Base-by-base conservation (phyloP, 2,888 invertebrate species). In the Ochropacha duplaris region DNA sequence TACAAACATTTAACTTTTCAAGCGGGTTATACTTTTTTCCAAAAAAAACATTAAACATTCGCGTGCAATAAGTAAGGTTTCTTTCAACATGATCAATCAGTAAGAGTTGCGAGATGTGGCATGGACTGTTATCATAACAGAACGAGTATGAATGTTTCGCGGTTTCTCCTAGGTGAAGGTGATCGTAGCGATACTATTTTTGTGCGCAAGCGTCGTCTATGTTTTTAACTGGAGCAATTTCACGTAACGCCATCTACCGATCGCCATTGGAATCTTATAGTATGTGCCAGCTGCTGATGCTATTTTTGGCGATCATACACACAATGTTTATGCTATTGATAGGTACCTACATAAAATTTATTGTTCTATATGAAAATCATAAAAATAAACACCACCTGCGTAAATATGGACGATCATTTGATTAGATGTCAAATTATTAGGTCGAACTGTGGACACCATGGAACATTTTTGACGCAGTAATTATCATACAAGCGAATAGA, bases 151-250 rank as follows among this genome's bases (percentile, higher is more conserved):
- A 72, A 69, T 76, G 39, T 44, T 44, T 44, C 44, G 68, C 74
- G 66, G 72, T 78, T 79, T 76, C 75, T 81, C 86, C 90, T 90
- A 92, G 92, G 92, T 92, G 92, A 92, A 92, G 92, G 92, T 92
- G 88, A 92, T 89, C 82, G 77, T 71, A 73, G 78, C 74, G 71
- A 65, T 75, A 81, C 90, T 92, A 92, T 92, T 92, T 91, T 79
- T 73, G 91, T 86, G 84, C 89, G 85, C 88, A 85, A 84, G 85
- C 88, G 86, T 80, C 69, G 79, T 77, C 60, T 64, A 69, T 75
- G 73, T 76, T 78, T 79, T 81, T 71, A 76, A 72, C 71, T 68
- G 70, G 64, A 73, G 68, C 65, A 69, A 68, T 62, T 57, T 58
- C 79, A 76, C 73, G 78, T 82, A 79, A 85, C 87, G 90, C 92